Evolutionary conservation across 2,797 vertebrate species (phyloP).

Genomic region (Babyrousa celebensis): DNA sequence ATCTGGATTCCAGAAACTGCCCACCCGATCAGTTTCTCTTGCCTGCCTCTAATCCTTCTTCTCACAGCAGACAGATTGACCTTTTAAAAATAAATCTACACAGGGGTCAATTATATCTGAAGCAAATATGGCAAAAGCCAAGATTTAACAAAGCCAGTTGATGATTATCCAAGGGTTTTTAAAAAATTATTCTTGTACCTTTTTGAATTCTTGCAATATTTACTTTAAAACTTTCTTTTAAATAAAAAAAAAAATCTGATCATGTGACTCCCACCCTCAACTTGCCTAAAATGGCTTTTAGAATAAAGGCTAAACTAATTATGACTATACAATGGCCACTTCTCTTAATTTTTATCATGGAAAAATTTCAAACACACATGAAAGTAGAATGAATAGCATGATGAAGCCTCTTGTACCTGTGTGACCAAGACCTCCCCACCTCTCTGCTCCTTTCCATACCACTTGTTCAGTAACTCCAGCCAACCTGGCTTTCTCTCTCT

Average conservation of each 20-base stretch:
- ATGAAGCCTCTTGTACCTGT: too few relatives aligned
- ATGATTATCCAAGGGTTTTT: neutral
- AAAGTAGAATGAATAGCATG: neutral
- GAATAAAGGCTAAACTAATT: conserved; percentile 12
- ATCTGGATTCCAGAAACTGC: conserved; percentile 15
- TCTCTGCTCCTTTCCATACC: neutral
- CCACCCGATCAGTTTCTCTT: neutral
- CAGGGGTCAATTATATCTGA: neutral
- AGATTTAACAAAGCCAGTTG: conserved; percentile 4
- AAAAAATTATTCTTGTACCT: conserved; percentile 26
- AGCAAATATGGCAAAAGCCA: conserved; percentile 53
- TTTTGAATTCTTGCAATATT: conserved; percentile 31
- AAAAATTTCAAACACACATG: neutral
- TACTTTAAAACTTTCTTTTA: neutral
- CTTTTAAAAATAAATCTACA: conserved; percentile 62
- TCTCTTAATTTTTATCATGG: neutral
- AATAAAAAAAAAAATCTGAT: conserved; percentile 21
- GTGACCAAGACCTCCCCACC: neutral
- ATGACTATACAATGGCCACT: neutral
- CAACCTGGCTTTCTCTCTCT: neutral
- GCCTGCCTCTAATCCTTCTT: neutral
- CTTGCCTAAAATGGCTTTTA: conserved; percentile 51
- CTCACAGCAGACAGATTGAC: neutral
- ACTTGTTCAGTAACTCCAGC: neutral
- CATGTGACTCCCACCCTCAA: neutral